phyloP scores from a whole-genome alignment of 2,888 invertebrate genomes.

The Chrysolina haemoptera region DNA sequence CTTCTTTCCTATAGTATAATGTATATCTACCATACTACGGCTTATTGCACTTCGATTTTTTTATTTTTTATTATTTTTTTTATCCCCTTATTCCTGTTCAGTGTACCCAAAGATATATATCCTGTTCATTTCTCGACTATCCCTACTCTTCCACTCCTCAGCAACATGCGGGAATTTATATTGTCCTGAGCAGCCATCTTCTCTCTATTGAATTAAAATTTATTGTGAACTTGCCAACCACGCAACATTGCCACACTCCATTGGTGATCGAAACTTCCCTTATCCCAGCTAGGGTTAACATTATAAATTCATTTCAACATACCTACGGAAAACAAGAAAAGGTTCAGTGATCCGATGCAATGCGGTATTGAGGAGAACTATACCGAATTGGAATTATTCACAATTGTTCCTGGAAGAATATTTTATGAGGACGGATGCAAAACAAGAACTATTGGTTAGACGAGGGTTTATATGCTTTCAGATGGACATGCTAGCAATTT shows the following conservation, averaged over 20 bases:
- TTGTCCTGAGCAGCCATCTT: background rate
- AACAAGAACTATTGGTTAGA: background rate
- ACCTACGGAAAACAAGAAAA: background rate
- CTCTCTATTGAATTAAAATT: background rate
- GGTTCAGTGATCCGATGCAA: background rate
- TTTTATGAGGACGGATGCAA: background rate
- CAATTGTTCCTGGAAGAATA: background rate
- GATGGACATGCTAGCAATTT: too few species aligned
- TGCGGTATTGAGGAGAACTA: constrained; percentile 1
- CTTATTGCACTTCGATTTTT: too few species aligned
- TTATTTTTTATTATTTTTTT: too few species aligned
- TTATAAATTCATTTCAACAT: background rate
- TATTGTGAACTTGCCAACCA: background rate
- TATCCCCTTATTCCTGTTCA: too few species aligned
- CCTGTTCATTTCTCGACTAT: background rate
- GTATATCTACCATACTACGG: too few species aligned
- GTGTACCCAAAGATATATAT: background rate
- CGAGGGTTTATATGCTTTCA: background rate
- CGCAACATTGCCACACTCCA: background rate
- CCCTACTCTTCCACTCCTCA: background rate
- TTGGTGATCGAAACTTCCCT: background rate
- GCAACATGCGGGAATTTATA: background rate
- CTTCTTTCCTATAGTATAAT: too few species aligned
- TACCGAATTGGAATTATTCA: constrained; percentile 2
- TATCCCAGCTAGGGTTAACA: background rate